Evolutionary conservation across 2,888 invertebrate species (phyloP), one percentile per base, ranked within the genome.

Genomic region (Habrosyne pyritoides): DNA sequence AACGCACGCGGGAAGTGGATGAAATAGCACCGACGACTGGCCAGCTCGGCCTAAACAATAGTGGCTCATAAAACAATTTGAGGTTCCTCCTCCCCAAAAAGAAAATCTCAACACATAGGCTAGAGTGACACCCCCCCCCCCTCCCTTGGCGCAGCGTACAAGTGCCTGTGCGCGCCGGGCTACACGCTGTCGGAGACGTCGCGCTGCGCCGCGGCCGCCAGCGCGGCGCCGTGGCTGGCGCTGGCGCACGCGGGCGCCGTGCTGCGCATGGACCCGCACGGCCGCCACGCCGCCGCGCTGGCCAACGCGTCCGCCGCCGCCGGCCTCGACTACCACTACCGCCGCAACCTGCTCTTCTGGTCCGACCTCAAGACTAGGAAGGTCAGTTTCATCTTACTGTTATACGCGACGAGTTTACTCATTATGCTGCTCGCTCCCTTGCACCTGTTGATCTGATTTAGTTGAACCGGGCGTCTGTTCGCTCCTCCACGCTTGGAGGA

Each of bases 361-460:
- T 97, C 98, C 8, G 98, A 98, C 84, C 94, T 95, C 1, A 98
- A 97, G 82, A 97, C 97, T 0, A 94, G 96, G 65, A 97, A 96
- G 93, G 96, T 97, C 0, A 18, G 18, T 7, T 0, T 8, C 28
- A 7, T 7, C 0, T 6, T n/a, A n/a, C n/a, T n/a, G n/a, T n/a
- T n/a, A n/a, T n/a, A n/a, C n/a, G n/a, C n/a, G n/a, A n/a, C n/a
- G n/a, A n/a, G n/a, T n/a, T n/a, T n/a, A n/a, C n/a, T n/a, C n/a
- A n/a, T n/a, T n/a, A n/a, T n/a, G n/a, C n/a, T n/a, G n/a, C n/a
- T n/a, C n/a, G n/a, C n/a, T n/a, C n/a, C n/a, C n/a, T n/a, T n/a
- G n/a, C n/a, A n/a, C n/a, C n/a, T n/a, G n/a, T n/a, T n/a, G n/a
- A n/a, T n/a, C n/a, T n/a, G n/a, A n/a, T n/a, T n/a, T n/a, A n/a